These are phyloP conservation scores for Tridacna crocea DNA, from an alignment of 2,888 invertebrate species.

Conservation along the genomic window DNA sequence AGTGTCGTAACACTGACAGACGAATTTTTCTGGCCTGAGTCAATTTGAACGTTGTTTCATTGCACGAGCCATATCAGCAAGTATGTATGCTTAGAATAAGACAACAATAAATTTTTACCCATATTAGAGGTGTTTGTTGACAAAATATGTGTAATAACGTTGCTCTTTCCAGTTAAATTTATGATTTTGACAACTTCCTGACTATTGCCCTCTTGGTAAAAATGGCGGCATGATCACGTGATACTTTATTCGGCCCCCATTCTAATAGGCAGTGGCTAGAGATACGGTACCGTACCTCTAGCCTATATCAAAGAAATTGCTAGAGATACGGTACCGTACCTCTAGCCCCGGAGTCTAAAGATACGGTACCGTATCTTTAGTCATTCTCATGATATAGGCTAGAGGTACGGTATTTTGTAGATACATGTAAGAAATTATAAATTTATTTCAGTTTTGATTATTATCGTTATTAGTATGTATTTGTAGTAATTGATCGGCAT, in stretches of 20 bases:
- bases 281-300: too few species aligned
- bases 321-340: too few species aligned
- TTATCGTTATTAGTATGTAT: too few species aligned
- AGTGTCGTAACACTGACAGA: slow-evolving; percentile 21
- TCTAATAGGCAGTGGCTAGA: too few species aligned
- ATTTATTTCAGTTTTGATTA: too few species aligned
- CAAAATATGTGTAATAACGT: neutral
- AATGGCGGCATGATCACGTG: slow-evolving; percentile 66
- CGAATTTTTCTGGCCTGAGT: slow-evolving; percentile 20
- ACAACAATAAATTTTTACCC: neutral
- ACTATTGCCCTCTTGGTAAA: slow-evolving; percentile 33
- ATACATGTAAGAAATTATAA: too few species aligned
- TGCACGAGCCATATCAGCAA: neutral
- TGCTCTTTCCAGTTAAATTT: neutral
- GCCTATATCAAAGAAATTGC: too few species aligned
- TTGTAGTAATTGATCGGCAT: too few species aligned
- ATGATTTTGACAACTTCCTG: slow-evolving; percentile 35
- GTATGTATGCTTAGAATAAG: neutral
- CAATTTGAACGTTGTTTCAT: neutral
- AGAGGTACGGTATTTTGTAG: too few species aligned
- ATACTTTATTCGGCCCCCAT: slow-evolving; percentile 13
- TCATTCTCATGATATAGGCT: too few species aligned
- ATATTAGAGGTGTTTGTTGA: neutral
- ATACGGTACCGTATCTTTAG: too few species aligned
- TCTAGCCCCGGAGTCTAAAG: too few species aligned